Evolutionary conservation across 2,113 vertebrate species (phyloP).

Genomic region (Orycteropus afer): DNA sequence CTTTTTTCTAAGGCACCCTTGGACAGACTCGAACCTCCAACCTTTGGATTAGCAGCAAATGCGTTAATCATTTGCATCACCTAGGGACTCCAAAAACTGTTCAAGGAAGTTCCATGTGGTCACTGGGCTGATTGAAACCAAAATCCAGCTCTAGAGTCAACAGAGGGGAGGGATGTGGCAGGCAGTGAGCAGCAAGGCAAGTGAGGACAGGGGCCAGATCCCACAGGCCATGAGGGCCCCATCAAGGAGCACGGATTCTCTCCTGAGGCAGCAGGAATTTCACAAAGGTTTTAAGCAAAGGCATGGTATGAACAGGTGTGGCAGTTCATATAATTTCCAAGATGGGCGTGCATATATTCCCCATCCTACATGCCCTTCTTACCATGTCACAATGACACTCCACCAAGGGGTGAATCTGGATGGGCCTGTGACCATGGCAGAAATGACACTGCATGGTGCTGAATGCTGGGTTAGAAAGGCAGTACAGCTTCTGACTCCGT

Average conservation of each 20-base stretch:
- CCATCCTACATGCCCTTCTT: neutral
- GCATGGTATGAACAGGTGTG: neutral
- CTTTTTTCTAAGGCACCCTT: neutral
- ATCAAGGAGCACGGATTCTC: neutral
- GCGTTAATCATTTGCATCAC: neutral
- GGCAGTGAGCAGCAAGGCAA: neutral
- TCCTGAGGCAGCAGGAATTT: neutral
- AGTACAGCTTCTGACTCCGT: neutral
- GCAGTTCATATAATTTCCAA: rapidly evolving
- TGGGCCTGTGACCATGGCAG: neutral
- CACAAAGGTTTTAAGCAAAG: neutral
- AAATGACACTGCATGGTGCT: neutral
- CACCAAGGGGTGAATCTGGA: no score
- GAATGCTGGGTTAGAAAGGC: neutral
- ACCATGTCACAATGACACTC: rapidly evolving
- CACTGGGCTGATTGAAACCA: neutral
- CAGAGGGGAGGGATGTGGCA: neutral
- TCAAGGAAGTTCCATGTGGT: neutral
- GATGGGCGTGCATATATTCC: neutral
- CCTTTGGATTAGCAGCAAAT: no score
- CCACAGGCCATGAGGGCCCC: neutral
- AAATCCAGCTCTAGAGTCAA: neutral
- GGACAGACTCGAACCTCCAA: neutral
- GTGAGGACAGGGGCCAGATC: neutral
- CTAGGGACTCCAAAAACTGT: neutral